A percentile compares a stretch with the other conserved stretches of the same genome.
Conservation (phyloP, 2,797 vertebrate species). For the Mastacembelus armatus region DNA sequence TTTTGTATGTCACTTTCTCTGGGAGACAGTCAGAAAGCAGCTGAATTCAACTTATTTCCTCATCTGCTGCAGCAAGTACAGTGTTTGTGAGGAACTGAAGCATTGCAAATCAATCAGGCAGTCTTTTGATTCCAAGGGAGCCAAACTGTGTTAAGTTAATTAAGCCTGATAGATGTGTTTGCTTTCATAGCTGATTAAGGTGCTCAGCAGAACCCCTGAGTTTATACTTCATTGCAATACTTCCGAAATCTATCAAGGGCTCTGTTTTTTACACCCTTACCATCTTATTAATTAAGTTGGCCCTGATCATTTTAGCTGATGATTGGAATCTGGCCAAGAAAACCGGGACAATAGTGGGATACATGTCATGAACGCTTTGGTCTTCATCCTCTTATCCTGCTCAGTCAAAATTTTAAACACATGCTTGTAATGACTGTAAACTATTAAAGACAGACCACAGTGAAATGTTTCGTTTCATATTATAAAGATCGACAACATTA, state of each 20-base stretch:
- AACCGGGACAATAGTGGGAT: constrained; percentile 56
- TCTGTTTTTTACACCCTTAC: constrained; percentile 71
- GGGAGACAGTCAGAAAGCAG: constrained; percentile 15
- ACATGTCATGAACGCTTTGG: constrained; percentile 66
- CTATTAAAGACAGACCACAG: constrained; percentile 48
- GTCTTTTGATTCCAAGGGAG: constrained; percentile 77
- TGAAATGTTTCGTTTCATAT: constrained; percentile 32
- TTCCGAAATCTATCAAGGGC: constrained; percentile 78
- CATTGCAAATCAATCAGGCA: constrained; percentile 75
- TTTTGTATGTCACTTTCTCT: constrained; percentile 5
- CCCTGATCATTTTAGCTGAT: constrained; percentile 74
- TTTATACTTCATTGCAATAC: constrained; percentile 81
- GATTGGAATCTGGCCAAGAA: constrained; percentile 63
- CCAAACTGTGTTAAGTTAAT: constrained; percentile 81
- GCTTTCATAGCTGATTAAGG: constrained; percentile 85
- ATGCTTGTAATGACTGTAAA: constrained; percentile 45
- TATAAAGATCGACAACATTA: constrained; percentile 41
- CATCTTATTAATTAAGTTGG: constrained; percentile 77
- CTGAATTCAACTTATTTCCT: constrained; percentile 20
- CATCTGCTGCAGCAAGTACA: constrained; percentile 42
- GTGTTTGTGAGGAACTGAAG: constrained; percentile 74
- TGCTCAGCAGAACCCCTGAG: constrained; percentile 75
- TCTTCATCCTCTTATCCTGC: constrained; percentile 44
- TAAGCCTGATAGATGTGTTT: constrained; percentile 82
- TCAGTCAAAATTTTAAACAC: constrained; percentile 55